Conservation (phyloP, 2,888 invertebrate genomes). For the Lepidocyrtoides sp. region DNA sequence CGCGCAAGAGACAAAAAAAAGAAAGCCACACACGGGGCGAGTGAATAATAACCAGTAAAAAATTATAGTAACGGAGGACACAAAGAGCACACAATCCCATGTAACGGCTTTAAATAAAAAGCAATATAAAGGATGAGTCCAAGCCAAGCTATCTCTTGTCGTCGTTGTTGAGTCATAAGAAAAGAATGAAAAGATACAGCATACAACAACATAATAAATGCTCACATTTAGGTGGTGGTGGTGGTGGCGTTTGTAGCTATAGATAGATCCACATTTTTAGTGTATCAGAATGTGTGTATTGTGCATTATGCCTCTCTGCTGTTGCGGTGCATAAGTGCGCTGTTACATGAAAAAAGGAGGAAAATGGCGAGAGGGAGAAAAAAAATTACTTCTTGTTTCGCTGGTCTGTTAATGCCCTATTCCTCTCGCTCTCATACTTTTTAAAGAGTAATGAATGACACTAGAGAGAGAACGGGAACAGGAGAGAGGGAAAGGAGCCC, state of each 20-base stretch:
- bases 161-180: background rate
- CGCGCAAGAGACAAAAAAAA: background rate
- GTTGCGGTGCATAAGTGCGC: slow-evolving; percentile 15
- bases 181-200: background rate
- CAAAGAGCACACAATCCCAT: background rate
- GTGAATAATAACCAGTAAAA: slow-evolving; percentile 62
- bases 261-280: background rate
- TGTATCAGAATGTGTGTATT: slow-evolving; percentile 17
- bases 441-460: slow-evolving; percentile 78
- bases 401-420: slow-evolving; percentile 68
- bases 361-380: slow-evolving; percentile 7
- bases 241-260: no score
- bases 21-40: slow-evolving; percentile 25
- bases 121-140: slow-evolving; percentile 38
- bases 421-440: slow-evolving; percentile 71
- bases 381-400: slow-evolving; percentile 58
- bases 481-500: slow-evolving; percentile 46
- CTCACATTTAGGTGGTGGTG: no score
- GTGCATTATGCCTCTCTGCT: background rate
- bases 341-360: slow-evolving; percentile 53
- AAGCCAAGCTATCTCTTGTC: background rate
- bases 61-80: slow-evolving; percentile 28
- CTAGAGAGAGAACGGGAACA: slow-evolving; percentile 61
- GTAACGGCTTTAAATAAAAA: slow-evolving; percentile 40
- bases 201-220: background rate